Percentiles rank a stretch among this genome's conserved stretches.
Conservation (phyloP, 2,113 vertebrate species). For the Camelus bactrianus region DNA sequence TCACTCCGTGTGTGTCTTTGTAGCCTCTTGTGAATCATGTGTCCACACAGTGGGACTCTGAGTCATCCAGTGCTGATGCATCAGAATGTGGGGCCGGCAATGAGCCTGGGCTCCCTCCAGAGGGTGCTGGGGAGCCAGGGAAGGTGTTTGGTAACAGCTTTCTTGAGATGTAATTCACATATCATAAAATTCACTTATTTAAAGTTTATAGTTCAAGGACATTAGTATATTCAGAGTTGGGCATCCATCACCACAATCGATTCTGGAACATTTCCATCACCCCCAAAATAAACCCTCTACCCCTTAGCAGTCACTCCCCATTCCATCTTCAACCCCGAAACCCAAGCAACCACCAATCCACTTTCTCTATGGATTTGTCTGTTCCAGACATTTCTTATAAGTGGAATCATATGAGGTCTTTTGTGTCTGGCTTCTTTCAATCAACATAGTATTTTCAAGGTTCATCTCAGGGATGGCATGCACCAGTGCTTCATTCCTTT, state of each 20-base stretch:
- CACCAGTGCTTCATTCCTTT: neutral
- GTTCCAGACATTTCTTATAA: neutral
- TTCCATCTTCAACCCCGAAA: too few species aligned
- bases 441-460: neutral
- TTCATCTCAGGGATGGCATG: neutral
- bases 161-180: neutral
- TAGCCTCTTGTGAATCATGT: neutral
- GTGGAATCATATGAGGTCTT: neutral
- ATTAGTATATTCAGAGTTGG: neutral
- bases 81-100: neutral
- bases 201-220: rapidly evolving
- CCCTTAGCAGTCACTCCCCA: too few species aligned
- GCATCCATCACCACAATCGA: neutral
- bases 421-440: neutral
- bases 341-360: neutral
- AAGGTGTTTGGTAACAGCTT: too few species aligned
- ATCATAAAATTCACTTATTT: neutral
- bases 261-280: too few species aligned
- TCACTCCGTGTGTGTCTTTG: neutral
- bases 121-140: neutral
- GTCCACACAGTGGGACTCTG: rapidly evolving
- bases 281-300: neutral
- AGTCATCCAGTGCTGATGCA: rapidly evolving
- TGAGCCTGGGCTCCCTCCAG: neutral
- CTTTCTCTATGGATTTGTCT: neutral